phyloP scores from a whole-genome alignment of 2,888 invertebrate genomes.

The Athrips mouffetella region DNA sequence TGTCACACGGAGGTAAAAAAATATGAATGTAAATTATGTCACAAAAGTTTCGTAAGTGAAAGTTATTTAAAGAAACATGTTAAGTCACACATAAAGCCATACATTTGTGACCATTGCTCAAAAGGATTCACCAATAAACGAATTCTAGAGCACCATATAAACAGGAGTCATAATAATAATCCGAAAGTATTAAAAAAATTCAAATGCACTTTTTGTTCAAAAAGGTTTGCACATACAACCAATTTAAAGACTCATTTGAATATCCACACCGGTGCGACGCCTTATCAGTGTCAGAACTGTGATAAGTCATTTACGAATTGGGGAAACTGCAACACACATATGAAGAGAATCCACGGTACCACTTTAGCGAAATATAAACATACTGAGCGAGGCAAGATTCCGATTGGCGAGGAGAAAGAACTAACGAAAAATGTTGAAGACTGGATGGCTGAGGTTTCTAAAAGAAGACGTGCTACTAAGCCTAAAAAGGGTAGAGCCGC shows the following conservation, averaged over 20 bases:
- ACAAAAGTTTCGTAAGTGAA: background rate
- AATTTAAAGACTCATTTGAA: background rate
- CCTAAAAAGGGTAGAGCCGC: too few species aligned
- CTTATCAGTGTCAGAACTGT: conserved; percentile 24
- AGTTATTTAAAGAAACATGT: conserved; percentile 21
- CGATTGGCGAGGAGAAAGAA: background rate
- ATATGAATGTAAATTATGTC: conserved; percentile 14
- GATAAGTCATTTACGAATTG: conserved; percentile 25
- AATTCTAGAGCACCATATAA: background rate
- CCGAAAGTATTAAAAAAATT: conserved; percentile 39
- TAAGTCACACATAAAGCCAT: conserved; percentile 80
- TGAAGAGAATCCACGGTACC: conserved; percentile 24
- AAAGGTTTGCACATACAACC: conserved; percentile 69
- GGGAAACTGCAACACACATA: conserved; percentile 31
- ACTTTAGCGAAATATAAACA: conserved; percentile 18
- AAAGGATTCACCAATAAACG: conserved; percentile 72
- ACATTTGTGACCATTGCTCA: conserved; percentile 81
- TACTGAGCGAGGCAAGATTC: background rate
- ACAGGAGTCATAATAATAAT: conserved; percentile 56
- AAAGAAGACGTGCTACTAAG: too few species aligned
- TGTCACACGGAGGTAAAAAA: conserved; percentile 1
- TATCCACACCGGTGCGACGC: conserved; percentile 25
- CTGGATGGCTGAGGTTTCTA: background rate
- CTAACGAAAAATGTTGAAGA: background rate
- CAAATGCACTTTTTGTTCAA: conserved; percentile 81